Conservation (phyloP, 2,113 vertebrate species). For the Cyphomyrus discorhynchus region DNA sequence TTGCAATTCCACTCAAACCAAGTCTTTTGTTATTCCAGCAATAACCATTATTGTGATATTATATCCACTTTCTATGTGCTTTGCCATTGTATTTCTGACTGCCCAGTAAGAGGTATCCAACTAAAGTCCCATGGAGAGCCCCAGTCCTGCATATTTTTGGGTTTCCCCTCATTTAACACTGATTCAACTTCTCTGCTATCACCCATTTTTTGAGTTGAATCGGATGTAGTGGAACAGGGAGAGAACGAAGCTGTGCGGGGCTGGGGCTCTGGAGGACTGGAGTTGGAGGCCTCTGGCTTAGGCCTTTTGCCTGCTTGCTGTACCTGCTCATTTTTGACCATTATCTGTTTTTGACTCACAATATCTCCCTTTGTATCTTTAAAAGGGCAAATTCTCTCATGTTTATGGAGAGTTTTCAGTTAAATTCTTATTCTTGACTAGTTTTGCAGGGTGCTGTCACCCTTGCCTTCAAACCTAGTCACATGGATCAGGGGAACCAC, state of each 20-base stretch:
- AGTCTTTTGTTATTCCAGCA: neutral
- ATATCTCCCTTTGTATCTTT: neutral
- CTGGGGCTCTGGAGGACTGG: neutral
- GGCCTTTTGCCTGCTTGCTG: neutral
- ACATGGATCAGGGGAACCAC: neutral
- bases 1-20: neutral
- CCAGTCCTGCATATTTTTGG: neutral
- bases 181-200: neutral
- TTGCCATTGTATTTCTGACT: neutral
- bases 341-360: no score
- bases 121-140: neutral
- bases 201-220: neutral
- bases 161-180: neutral
- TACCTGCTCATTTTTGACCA: no score
- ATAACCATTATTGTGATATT: neutral
- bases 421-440: no score
- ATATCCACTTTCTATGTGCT: neutral
- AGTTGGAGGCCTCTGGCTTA: no score
- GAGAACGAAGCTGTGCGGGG: neutral
- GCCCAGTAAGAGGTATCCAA: neutral
- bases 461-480: neutral
- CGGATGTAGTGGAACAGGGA: neutral
- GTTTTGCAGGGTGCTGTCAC: neutral
- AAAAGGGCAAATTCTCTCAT: no score
- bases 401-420: no score